Evolutionary conservation across 1,140 invertebrate species (phyloP), one percentile per base, ranked within the genome.

Genomic region (Homalodisca vitripennis): DNA sequence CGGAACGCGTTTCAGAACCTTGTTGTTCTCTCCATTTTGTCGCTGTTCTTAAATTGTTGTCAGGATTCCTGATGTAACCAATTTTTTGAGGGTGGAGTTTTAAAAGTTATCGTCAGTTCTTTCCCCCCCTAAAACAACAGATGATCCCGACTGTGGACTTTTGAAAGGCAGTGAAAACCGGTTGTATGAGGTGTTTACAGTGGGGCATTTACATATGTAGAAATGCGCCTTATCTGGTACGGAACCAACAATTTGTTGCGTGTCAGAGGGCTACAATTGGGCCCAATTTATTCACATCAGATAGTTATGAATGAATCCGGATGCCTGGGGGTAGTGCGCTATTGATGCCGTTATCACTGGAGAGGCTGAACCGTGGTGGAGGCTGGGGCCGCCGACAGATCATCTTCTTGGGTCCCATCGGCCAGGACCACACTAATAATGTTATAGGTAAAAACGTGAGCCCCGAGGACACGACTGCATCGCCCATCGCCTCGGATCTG

Each of bases 221-320:
- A 51, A 51, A 51, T 22, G 22, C 48, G 17, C 14, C 48, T 51
- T 51, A 51, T 51, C 48, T 14, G 14, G 34, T 41, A 51, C 48
- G 48, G 48, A 51, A 51, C 48, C 48, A 22, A 51, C 48, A 51
- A 51, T 51, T 51, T 51, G 48, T 51, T 14, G 3, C 17, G 14
- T 22, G 48, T 3, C 55, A 6, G 22, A 60, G 55, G 24, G 22
- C 22, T 60, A 60, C 55, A 60, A 60, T 60, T 60, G 55, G 55
- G 55, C 55, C 55, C 55, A 60, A 60, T 60, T 60, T 60, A 60
- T 60, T 60, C 55, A 30, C 55, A 60, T 60, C 55, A 60, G 55
- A 60, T 60, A 60, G 55, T 60, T 60, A 60, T 60, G 55, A 60
- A 60, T 60, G 55, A 60, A 60, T 60, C 55, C 55, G 26, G 2